Percentiles rank a stretch among this genome's conserved stretches.
phyloP scores from a whole-genome alignment of 2,797 vertebrate genomes.

The Sebastes umbrosus region DNA sequence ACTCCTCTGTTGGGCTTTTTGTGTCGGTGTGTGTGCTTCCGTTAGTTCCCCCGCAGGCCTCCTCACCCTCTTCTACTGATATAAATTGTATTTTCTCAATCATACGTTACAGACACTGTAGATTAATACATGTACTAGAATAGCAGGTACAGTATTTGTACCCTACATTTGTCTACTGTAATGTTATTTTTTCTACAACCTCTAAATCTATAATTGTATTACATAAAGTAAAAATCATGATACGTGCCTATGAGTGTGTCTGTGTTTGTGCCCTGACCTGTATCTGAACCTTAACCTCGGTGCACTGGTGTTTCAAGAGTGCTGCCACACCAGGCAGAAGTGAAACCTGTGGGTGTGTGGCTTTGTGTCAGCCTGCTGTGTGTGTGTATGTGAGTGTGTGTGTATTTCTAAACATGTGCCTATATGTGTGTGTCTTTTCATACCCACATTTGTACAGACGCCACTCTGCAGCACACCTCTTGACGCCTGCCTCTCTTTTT shows the following conservation, averaged over 20 bases:
- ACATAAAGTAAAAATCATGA: not conserved
- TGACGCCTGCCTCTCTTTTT: conserved; percentile 67
- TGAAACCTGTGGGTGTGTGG: conserved; percentile 84
- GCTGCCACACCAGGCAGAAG: conserved; percentile 85
- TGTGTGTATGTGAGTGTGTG: conserved; percentile 60
- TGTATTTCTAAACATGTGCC: conserved; percentile 62
- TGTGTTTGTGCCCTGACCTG: conserved; percentile 70
- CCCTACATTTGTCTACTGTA: not conserved
- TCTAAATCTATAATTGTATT: not conserved
- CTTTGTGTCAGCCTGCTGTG: conserved; percentile 71
- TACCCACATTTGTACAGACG: conserved; percentile 69
- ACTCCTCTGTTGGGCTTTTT: conserved; percentile 1
- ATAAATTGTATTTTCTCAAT: not conserved
- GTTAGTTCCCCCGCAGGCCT: conserved; percentile 32
- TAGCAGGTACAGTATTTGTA: not conserved
- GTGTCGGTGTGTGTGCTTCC: not conserved
- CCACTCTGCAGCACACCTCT: conserved; percentile 68
- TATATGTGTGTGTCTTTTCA: conserved; percentile 51
- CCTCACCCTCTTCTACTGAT: conserved; percentile 13
- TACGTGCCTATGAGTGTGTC: conserved; percentile 5
- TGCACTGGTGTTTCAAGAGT: conserved; percentile 74
- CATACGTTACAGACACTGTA: not conserved
- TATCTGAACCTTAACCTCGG: conserved; percentile 78
- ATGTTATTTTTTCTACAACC: not conserved
- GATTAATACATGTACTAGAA: not conserved